Conservation (phyloP, 2,113 vertebrate genomes). For the Recurvirostra avosetta region DNA sequence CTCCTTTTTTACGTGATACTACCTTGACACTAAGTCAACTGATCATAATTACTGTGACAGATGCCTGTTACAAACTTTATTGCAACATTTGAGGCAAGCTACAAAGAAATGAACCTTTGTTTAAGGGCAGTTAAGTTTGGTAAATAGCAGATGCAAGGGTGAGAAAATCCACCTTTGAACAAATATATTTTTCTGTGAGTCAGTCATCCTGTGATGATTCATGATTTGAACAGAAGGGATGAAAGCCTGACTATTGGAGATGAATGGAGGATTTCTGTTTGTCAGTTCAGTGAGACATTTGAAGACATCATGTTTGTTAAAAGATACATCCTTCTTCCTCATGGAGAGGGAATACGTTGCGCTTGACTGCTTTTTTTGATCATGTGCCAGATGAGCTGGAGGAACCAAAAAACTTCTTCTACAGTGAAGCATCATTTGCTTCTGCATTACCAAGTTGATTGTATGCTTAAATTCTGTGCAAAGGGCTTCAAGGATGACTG, state of each 20-base stretch:
- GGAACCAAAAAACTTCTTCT: not conserved
- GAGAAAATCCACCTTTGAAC: not conserved
- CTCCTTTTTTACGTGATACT: not conserved
- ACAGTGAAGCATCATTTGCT: not conserved
- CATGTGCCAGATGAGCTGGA: not conserved
- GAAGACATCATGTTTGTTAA: not conserved
- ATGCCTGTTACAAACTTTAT: not conserved
- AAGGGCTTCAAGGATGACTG: not conserved
- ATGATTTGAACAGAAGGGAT: not conserved
- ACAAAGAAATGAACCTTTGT: not conserved
- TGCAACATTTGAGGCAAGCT: not conserved
- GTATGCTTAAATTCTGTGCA: not conserved
- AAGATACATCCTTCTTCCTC: not conserved
- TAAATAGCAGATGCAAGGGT: not conserved
- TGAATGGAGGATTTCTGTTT: not conserved
- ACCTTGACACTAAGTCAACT: not conserved
- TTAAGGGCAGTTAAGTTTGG: not conserved
- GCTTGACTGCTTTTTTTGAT: not conserved
- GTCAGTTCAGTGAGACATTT: not conserved
- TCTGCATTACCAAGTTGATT: not conserved
- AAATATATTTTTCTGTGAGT: not conserved
- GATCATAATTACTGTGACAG: not conserved
- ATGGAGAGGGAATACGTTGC: not conserved
- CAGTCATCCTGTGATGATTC: not conserved
- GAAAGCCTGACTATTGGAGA: not conserved